Evolutionary conservation across 2,797 vertebrate species (phyloP).

Genomic region (Orientallactaga sibirica): DNA sequence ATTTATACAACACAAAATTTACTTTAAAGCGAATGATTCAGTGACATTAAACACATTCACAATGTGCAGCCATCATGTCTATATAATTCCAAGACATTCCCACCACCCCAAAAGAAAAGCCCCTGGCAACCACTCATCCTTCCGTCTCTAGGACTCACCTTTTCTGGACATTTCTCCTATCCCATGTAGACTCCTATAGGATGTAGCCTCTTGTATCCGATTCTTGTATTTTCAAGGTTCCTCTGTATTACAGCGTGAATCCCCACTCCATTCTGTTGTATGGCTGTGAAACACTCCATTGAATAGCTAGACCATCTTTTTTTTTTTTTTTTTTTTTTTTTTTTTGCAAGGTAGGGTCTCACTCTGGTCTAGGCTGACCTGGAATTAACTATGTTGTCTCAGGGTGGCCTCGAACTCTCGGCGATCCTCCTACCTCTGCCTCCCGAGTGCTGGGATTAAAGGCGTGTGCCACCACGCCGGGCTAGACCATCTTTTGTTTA

Average conservation of each 20-base stretch:
- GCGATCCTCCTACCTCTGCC: too few relatives aligned
- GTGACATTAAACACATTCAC: neutral
- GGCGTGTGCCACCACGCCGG: too few relatives aligned
- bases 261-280: constrained; percentile 17
- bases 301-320: neutral
- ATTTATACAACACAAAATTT: constrained; percentile 11
- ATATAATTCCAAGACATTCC: neutral
- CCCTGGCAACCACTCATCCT: neutral
- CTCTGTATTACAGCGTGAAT: neutral
- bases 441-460: too few relatives aligned
- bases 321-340: neutral
- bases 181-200: neutral
- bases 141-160: neutral
- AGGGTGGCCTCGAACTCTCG: too few relatives aligned
- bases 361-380: too few relatives aligned
- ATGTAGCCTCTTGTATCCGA: neutral
- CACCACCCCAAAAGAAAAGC: neutral
- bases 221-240: constrained; percentile 24
- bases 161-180: neutral
- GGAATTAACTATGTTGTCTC: too few relatives aligned
- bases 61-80: neutral
- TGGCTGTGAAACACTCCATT: neutral
- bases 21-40: neutral
- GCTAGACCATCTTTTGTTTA: constrained; percentile 1
- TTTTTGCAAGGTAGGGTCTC: too few relatives aligned